Conservation (phyloP, 2,888 invertebrate genomes). For the Drosophila koepferae region DNA sequence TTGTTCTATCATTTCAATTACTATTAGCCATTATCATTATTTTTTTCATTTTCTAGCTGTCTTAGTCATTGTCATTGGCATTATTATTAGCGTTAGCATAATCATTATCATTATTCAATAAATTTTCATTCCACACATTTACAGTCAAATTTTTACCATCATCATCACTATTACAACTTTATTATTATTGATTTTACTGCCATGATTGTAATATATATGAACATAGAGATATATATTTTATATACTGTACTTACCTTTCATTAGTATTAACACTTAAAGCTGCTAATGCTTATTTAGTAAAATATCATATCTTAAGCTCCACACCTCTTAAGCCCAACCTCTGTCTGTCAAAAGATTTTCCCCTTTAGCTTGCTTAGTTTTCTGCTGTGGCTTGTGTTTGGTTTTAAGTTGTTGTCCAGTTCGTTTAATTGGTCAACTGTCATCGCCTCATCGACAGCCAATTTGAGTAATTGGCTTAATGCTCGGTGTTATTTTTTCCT, state of each 20-base stretch:
- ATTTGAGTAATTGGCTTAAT: conserved; percentile 56
- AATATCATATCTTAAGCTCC: conserved; percentile 7
- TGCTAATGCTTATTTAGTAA: neutral
- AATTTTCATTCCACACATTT: too few species aligned
- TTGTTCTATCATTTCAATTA: neutral
- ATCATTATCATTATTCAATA: neutral
- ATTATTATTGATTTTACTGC: too few species aligned
- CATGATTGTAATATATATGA: too few species aligned
- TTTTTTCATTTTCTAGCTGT: neutral
- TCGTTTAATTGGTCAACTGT: conserved; percentile 30
- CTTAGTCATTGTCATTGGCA: neutral
- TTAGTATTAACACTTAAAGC: neutral
- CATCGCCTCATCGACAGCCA: conserved; percentile 45
- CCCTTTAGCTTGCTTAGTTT: neutral
- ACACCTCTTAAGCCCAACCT: neutral
- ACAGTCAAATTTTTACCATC: too few species aligned
- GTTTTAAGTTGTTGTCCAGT: conserved; percentile 22
- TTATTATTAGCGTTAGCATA: neutral
- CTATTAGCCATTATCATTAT: neutral
- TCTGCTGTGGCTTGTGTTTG: conserved; percentile 1
- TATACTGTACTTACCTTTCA: neutral
- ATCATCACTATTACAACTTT: neutral
- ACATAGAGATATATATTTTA: too few species aligned
- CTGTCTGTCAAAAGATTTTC: conserved; percentile 5
- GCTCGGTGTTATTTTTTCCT: conserved; percentile 18